Base-by-base conservation (phyloP, 1,140 invertebrate genomes). In the Drosophila insularis region DNA sequence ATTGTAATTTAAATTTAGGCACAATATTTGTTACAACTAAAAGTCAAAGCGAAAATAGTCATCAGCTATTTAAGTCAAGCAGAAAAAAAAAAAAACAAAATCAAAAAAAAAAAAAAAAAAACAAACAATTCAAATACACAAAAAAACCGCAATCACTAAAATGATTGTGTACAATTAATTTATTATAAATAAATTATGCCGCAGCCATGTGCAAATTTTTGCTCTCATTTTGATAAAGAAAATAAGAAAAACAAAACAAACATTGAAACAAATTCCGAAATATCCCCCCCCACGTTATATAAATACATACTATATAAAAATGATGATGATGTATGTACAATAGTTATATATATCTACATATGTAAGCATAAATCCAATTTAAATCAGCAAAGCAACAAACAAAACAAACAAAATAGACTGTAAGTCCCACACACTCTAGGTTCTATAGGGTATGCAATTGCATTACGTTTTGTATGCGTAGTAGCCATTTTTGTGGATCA, bases 181-280 rank as follows among this genome's bases (percentile, higher is more conserved):
- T 86, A 87, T 86, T 87, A 76, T 37, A 87, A 86, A 86, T 86
- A 81, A 86, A 85, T 85, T 74, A 78, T 86, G 74, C 78, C 68
- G 78, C 74, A 77, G 67, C 43, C 43, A 50, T 50, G 43, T 50
- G 43, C 43, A 50, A 50, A 21, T 50, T 50, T 50, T 50, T 50
- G 43, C 43, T 50, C 43, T 50, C 43, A 50, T 50, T 50, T 50
- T 21, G 17, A 50, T 50, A 86, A 67, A 65, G 56, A 65, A 37
- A 60, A 23, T 21, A 53, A 73, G 78, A 68, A 53, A 59, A 43
- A 50, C 43, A 61, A 80, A 40, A 62, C 54, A 55, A 54, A 63
- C 37, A 54, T 75, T 50, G 17, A 50, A 21, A 50, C 43, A 50
- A 19, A 50, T 50, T 50, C 43, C 8, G 43, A 50, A 50, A 82